Base-by-base conservation (phyloP, 2,797 vertebrate genomes). In the Schizopygopsis malacanthus region DNA sequence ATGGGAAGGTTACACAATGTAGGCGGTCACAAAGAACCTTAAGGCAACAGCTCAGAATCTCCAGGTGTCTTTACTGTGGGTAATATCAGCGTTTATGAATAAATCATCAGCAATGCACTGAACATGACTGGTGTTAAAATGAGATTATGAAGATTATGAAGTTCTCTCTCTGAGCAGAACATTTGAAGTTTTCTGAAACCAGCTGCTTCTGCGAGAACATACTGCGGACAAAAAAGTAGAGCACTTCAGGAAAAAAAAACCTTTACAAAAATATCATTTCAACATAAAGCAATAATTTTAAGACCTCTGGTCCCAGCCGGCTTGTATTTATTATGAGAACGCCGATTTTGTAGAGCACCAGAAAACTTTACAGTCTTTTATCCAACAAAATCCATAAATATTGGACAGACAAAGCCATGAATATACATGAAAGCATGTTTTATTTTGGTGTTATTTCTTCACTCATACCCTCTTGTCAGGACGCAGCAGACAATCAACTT, bases 81-180 rank as follows among this genome's bases (percentile, higher is more conserved):
- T 61, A 79, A 79, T 25, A 6, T 70, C 67, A 13, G 22, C 1
- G 0, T 25, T 85, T 52, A 85, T 72, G 65, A 79, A 72, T 72
- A 80, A 63, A 85, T 72, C 77, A 85, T 80, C 52, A 54, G 47
- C 63, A 79, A 71, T 59, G 22, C 47, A 41, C 50, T 33, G 16
- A 79, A 85, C 83, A 79, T 71, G 76, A 79, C 83, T 72, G 67
- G 25, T 45, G 25, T 71, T 85, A 22, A 72, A 63, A 85, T 85
- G 41, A 71, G 52, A 79, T 79, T 72, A 70, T 33, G 15, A 79
- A 72, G 76, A 79, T 70, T 63, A 28, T 28, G 50, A 71, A 59
- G 16, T 37, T 33, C 18, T 71, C 77, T 22, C 20, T 80, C 25
- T 6, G 15, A 72, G 52, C 37, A 41, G 18, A 82, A 16, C 67